Evolutionary conservation across 1,140 invertebrate genomes (phyloP), one percentile per base, ranked within the genome.

Genomic region (Habropoda laboriosa): DNA sequence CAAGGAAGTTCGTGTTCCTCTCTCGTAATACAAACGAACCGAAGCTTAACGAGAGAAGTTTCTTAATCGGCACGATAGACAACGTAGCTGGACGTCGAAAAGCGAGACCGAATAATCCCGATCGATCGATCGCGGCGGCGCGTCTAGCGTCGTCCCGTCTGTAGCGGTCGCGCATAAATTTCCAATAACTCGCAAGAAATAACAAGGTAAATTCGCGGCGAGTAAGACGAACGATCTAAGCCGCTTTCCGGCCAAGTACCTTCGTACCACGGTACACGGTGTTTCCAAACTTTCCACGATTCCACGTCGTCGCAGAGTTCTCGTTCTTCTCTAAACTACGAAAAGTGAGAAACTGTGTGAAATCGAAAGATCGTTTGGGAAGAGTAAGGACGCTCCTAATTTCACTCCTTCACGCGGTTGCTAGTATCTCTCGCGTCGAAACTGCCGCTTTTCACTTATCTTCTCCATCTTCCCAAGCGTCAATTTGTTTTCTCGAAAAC

Each of bases 401-500:
- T 79, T 60, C 70, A 53, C 51, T n/a, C n/a, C n/a, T n/a, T n/a
- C n/a, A n/a, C n/a, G n/a, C 70, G 49, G 64, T 66, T 73, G 42
- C n/a, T n/a, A n/a, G 74, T 58, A 63, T 72, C 47, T 32, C 61
- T 63, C 70, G 63, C 53, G 70, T 80, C 67, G 73, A 74, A 74
- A 67, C 55, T 40, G 61, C 16, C 61, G 0, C 38, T 53, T 10
- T 70, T 16, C 6, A 18, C 13, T 68, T 45, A 49, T 67, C 80
- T 71, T 79, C 30, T 5, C 6, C 35, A 45, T 51, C 35, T 7
- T 30, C n/a, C 61, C 24, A 12, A 18, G 10, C 38, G 47, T 68
- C 73, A 68, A 74, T 82, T 81, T 81, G 47, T 87, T n/a, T n/a
- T n/a, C 79, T 51, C 30, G 57, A 58, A 81, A 87, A 83, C 71